Evolutionary conservation across 1,140 invertebrate genomes (phyloP), one percentile per base, ranked within the genome.

Genomic region (Ericerus pela): DNA sequence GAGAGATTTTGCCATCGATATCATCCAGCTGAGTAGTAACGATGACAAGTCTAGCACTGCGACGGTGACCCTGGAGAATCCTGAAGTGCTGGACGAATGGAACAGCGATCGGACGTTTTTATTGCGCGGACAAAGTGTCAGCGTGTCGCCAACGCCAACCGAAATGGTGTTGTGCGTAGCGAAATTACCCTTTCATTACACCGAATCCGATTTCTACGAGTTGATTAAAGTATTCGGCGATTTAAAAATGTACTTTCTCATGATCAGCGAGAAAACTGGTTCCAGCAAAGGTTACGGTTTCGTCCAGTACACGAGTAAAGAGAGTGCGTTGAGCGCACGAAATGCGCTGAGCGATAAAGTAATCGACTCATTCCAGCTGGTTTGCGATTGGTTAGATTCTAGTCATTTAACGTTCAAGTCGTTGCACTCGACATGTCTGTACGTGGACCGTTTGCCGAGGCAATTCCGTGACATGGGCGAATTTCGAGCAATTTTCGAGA

Each of bases 271-370:
- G 61, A 67, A 69, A 54, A 76, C 72, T 62, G 76, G 76, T 61
- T 68, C 73, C 43, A 75, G 70, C 62, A 77, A 78, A 64, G 75
- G 75, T 1, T 79, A 78, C 67, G 77, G 76, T n/a, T 73, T 79
- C 62, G 74, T 79, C 8, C 74, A 78, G 61, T 79, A 74, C 66
- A 63, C 67, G 18, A 72, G 67, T 28, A 73, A 71, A 61, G 70
- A 75, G 57, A 70, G 71, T 22, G 73, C 73, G 1, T 62, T 72
- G 1, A 69, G 71, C 43, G 73, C 73, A 4, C 70, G 72, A 53
- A 67, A 68, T 51, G 64, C 71, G 26, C 53, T 79, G 37, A 75
- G 79, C 60, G 71, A 72, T 33, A 68, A 68, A 54, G 61, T 66
- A 31, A 62, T 75, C 16, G 64, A 69, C 8, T 69, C 65, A 24